Percentiles rank a stretch among this genome's conserved stretches.
Evolutionary conservation across 2,113 vertebrate species (phyloP).

Genomic region (Fregetta grallaria): DNA sequence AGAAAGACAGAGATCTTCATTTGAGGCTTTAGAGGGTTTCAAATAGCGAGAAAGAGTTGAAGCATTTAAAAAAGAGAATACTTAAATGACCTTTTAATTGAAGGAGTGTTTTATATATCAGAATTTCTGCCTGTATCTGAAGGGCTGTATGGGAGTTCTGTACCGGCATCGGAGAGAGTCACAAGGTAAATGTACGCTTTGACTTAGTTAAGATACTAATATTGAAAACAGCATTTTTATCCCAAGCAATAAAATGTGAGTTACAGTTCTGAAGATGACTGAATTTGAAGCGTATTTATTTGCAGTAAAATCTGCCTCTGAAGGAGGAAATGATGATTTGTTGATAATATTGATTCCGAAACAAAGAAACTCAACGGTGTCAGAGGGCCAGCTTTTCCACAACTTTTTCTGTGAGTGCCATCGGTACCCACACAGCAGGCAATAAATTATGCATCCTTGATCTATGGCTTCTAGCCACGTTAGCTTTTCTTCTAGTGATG

Average conservation of each 20-base stretch:
- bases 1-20: neutral
- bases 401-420: neutral
- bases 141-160: neutral
- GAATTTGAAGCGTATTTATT: neutral
- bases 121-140: neutral
- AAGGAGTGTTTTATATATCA: neutral
- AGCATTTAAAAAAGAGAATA: neutral
- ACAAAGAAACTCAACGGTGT: neutral
- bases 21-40: constrained; percentile 20
- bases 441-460: neutral
- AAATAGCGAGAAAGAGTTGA: neutral
- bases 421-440: neutral
- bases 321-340: neutral
- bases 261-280: constrained; percentile 1
- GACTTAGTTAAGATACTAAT: neutral
- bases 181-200: neutral
- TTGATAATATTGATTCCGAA: neutral
- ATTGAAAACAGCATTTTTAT: neutral
- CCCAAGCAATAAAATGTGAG: neutral
- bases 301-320: neutral
- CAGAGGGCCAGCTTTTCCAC: constrained; percentile 8
- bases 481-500: neutral
- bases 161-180: neutral
- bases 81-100: neutral
- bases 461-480: neutral